Evolutionary conservation across 2,797 vertebrate species (phyloP).

Genomic region (Leuciscus waleckii): DNA sequence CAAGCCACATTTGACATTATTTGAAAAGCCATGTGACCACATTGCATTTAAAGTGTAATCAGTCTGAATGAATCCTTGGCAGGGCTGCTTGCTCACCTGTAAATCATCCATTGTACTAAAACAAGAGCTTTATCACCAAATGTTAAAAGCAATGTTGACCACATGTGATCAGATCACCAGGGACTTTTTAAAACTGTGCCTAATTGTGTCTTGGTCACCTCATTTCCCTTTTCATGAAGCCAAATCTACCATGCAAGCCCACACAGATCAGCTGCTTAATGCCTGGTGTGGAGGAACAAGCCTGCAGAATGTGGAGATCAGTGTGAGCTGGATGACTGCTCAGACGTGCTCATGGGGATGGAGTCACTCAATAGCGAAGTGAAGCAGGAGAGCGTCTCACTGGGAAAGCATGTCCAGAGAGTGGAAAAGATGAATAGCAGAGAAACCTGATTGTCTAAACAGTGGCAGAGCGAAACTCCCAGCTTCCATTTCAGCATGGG

Average conservation of each 20-base stretch:
- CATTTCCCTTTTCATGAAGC: not conserved
- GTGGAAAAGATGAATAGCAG: slow-evolving; percentile 3
- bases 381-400: slow-evolving; percentile 11
- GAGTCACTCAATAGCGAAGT: slow-evolving; percentile 52
- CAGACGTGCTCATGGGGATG: slow-evolving; percentile 35
- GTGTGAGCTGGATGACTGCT: slow-evolving; percentile 15
- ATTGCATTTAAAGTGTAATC: not conserved
- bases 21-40: not conserved
- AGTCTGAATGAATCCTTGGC: not conserved
- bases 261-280: slow-evolving; percentile 64
- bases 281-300: slow-evolving; percentile 59
- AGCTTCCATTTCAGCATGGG: slow-evolving; percentile 33
- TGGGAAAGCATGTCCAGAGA: not conserved
- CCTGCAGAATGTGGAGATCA: slow-evolving; percentile 48
- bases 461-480: slow-evolving; percentile 8
- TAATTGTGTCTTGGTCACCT: slow-evolving; percentile 23
- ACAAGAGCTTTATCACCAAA: not conserved
- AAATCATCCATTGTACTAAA: not conserved
- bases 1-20: not conserved
- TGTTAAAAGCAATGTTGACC: slow-evolving; percentile 15
- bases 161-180: not conserved
- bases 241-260: slow-evolving; percentile 56
- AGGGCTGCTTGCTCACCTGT: not conserved
- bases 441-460: slow-evolving; percentile 22
- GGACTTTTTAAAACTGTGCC: not conserved